Conservation (phyloP, 2,113 vertebrate species). For the Coregonus clupeaformis region DNA sequence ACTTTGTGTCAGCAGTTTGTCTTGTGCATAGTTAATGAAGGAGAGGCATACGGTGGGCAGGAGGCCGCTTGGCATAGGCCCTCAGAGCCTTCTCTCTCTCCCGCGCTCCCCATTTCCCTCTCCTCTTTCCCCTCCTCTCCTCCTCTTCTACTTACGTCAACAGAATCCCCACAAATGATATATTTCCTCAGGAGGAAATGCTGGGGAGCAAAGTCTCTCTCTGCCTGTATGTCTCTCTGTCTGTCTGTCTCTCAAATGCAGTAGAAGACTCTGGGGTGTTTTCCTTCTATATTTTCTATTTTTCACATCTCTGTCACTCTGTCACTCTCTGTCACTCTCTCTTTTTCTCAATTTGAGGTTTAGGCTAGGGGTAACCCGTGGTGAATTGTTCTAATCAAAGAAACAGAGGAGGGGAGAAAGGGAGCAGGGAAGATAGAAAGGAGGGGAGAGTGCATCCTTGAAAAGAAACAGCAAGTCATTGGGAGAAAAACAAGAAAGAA, state of each 20-base stretch:
- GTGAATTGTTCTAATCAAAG: constrained; percentile 72
- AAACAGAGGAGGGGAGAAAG: constrained; percentile 17
- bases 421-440: constrained; percentile 10
- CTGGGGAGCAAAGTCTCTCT: background rate
- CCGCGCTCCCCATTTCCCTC: background rate
- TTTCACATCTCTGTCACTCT: no score
- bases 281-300: constrained; percentile 30
- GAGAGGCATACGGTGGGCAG: constrained; percentile 43
- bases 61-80: constrained; percentile 18
- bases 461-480: constrained; percentile 54
- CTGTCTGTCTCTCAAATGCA: constrained; percentile 29
- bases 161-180: constrained; percentile 80
- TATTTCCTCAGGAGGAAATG: constrained; percentile 58
- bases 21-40: constrained; percentile 85
- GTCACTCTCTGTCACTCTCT: constrained; percentile 6
- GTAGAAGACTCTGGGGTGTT: constrained; percentile 39
- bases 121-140: constrained; percentile 33
- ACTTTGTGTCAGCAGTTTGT: constrained; percentile 89
- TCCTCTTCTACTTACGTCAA: constrained; percentile 58
- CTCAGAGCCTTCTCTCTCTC: constrained; percentile 4
- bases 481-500: constrained; percentile 40
- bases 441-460: constrained; percentile 53
- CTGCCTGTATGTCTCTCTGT: background rate
- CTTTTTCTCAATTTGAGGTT: constrained; percentile 37
- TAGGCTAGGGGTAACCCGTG: constrained; percentile 42